Evolutionary conservation across 2,113 vertebrate species (phyloP), one percentile per base, ranked within the genome.

Genomic region (Charadrius vociferus): DNA sequence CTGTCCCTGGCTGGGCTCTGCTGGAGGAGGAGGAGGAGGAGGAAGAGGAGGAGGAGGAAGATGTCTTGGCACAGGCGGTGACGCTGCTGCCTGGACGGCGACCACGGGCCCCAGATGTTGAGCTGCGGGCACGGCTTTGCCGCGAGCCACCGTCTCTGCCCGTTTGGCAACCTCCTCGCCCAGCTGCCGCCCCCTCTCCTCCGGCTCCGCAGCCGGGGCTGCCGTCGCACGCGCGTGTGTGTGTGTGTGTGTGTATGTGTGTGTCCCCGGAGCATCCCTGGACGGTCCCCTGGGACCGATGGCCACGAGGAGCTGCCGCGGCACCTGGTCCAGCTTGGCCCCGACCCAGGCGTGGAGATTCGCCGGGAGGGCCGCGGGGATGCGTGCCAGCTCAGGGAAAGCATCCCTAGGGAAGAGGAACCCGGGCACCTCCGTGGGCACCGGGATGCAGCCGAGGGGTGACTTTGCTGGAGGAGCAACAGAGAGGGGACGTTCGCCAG

Each of bases 61-160:
- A 23, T 11, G 43, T 50, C 74, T 74, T 86, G 77, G 85, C 93
- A 49, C 91, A 26, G 47, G 72, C 14, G 0, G 12, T 43, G 86
- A 4, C 24, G 2, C 88, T 72, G 81, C 86, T 86, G 49, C 30
- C 88, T 90, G 86, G 73, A 19, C 52, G 6, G 74, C n/a, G 4
- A 53, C 81, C 45, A 39, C n/a, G 53, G 91, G 83, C 88, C 96
- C 93, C 96, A 96, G 96, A 92, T 95, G 96, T 86, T 95, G 95
- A 77, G 91, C 93, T 92, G 88, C 85, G 86, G 96, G 95, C 95
- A 66, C 34, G 37, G 56, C 90, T 86, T 50, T 17, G 87, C 63
- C 79, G 10, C 26, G 41, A 74, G 78, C 59, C 11, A 22, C 29
- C 37, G 43, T 41, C 43, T 80, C 50, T 93, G 93, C 86, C 90